Base-by-base conservation (phyloP, 37 sponge, comb jelly and placozoan genomes). In the Hexactinellida sp. region DNA sequence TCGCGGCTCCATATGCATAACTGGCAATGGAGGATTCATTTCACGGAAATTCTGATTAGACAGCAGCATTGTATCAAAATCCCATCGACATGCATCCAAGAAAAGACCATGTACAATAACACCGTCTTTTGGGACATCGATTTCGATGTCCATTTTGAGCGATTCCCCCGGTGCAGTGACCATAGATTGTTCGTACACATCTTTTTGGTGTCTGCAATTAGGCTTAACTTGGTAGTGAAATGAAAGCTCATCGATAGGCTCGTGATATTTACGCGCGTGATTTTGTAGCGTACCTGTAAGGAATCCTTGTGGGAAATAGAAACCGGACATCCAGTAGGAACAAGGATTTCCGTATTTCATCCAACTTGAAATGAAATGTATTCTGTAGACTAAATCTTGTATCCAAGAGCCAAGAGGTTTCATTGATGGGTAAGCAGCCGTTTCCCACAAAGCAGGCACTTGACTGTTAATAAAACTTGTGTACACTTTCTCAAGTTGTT, bases 281-380 rank as follows among this genome's bases (percentile, higher is more conserved):
- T 99, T 96, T 87, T 99, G 99, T 0, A 99, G 95, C 23, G 95
- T 88, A 13, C 99, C 99, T 37, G 99, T 99, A 24, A 99, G 92
- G 85, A 99, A 99, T 10, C 95, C 99, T 93, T 99, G 99, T 36
- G 99, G 99, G 87, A 99, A 99, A 89, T 94, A 99, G 87, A 99
- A 99, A 16, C 99, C 99, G n/a, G 99, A 99, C 38, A 99, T 76
- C 99, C 99, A 99, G 89, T 88, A 99, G 35, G 93, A 92, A 39
- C 85, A 91, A 23, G 99, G 99, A 0, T 85, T 87, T 21, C 99
- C 99, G 37, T 88, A 54, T 23, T 87, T 82, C 71, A 99, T 94
- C 99, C 99, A 99, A 36, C 89, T 86, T 91, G 90, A 90, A 84
- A 99, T 92, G 87, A 96, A 95, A 84, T 99, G 93, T 24, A 99